phyloP scores from a whole-genome alignment of 2,797 vertebrate species.

The Mormyrus proboscirostris region DNA sequence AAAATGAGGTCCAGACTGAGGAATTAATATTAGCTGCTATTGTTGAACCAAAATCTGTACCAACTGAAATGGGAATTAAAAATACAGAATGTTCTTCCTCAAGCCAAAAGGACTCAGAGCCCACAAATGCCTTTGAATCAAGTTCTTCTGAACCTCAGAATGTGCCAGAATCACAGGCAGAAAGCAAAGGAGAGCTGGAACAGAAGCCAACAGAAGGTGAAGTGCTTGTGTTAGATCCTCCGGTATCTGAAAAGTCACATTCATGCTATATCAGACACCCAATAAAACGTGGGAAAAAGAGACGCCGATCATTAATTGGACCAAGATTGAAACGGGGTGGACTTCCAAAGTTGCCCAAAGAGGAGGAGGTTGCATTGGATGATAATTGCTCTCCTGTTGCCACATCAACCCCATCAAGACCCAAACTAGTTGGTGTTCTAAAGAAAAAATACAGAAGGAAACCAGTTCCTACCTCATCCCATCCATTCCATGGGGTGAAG shows the following conservation, averaged over 20 bases:
- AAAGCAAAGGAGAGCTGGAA: conserved; percentile 54
- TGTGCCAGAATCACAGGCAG: conserved; percentile 25
- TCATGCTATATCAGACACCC: conserved; percentile 32
- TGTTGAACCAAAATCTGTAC: conserved; percentile 51
- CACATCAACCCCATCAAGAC: conserved; percentile 28
- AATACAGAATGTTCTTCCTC: conserved; percentile 43
- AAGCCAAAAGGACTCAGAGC: conserved; percentile 50
- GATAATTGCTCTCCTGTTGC: conserved; percentile 23
- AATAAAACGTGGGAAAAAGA: conserved; percentile 56
- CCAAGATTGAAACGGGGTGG: conserved; percentile 55
- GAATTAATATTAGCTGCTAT: conserved; percentile 23
- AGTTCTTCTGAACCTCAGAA: conserved; percentile 31
- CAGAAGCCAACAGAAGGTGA: conserved; percentile 48
- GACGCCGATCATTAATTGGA: conserved; percentile 59
- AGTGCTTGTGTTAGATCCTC: conserved; percentile 44
- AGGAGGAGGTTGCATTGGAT: conserved; percentile 28
- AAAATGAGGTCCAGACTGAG: conserved; percentile 11
- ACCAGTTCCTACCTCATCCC: conserved; percentile 35
- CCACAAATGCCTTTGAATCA: conserved; percentile 35
- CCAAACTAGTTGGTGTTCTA: conserved; percentile 57
- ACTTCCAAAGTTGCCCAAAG: conserved; percentile 40
- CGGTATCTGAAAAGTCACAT: conserved; percentile 30
- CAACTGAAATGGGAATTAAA: conserved; percentile 40
- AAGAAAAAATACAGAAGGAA: conserved; percentile 59
- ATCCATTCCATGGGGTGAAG: conserved; percentile 55